Conservation (phyloP, 2,888 invertebrate genomes). For the Fragum sueziense region DNA sequence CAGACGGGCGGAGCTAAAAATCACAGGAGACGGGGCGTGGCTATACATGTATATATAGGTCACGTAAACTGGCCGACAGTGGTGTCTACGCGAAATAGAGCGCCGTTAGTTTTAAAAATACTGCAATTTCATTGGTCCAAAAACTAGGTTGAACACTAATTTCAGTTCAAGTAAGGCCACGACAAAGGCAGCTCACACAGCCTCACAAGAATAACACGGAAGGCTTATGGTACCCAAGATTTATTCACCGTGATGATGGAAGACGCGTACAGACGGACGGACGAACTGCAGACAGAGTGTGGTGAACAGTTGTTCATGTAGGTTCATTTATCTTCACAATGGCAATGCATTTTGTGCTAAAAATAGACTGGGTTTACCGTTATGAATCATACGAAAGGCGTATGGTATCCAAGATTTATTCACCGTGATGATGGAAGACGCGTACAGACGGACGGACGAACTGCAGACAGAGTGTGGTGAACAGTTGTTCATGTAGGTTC, state of each 20-base stretch:
- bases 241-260: conserved; percentile 81
- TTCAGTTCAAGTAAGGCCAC: conserved; percentile 82
- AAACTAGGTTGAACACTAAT: no score
- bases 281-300: conserved; percentile 76
- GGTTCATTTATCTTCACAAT: conserved; percentile 24
- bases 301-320: conserved; percentile 74
- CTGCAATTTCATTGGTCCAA: no score
- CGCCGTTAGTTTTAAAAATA: no score
- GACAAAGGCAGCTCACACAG: conserved; percentile 82
- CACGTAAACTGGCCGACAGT: no score
- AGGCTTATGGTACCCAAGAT: conserved; percentile 76
- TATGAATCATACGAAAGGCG: no score
- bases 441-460: conserved; percentile 76
- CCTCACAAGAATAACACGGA: conserved; percentile 80
- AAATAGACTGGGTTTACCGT: no score
- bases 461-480: conserved; percentile 76
- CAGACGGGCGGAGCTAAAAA: no score
- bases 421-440: conserved; percentile 81
- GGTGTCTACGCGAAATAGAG: no score
- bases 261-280: conserved; percentile 78
- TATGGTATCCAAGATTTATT: conserved; percentile 76
- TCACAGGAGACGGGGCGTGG: no score
- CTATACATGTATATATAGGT: no score
- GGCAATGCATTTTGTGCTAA: no score
- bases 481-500: conserved; percentile 74